Evolutionary conservation across 2,113 vertebrate genomes (phyloP).

Genomic region (Phrynocephalus versicolor): DNA sequence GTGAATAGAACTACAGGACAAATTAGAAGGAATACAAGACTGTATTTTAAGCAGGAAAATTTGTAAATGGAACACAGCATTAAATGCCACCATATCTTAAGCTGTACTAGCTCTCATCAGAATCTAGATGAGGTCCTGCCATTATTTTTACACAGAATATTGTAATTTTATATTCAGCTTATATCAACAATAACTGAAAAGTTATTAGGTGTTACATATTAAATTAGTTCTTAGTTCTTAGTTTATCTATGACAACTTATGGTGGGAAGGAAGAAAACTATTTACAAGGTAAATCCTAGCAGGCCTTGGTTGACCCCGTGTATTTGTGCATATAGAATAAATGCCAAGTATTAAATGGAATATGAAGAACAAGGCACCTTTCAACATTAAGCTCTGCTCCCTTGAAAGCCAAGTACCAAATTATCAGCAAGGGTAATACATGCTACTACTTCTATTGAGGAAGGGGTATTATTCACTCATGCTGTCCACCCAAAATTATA

Average conservation of each 20-base stretch:
- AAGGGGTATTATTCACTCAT: slow-evolving; percentile 9
- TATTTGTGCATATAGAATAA: neutral
- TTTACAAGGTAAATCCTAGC: slow-evolving; percentile 1
- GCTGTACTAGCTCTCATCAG: too few species aligned
- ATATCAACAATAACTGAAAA: slow-evolving; percentile 24
- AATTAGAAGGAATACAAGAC: neutral
- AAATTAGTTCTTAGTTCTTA: slow-evolving; percentile 39
- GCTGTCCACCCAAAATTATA: neutral
- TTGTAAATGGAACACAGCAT: neutral
- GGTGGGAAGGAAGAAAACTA: neutral
- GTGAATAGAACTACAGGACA: neutral
- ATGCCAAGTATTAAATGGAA: neutral
- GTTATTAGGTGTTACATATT: slow-evolving; percentile 8
- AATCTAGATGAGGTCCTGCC: too few species aligned
- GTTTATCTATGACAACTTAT: neutral
- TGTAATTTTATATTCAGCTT: neutral
- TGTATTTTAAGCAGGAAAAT: neutral
- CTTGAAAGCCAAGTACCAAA: neutral
- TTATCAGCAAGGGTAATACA: neutral
- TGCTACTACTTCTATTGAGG: neutral
- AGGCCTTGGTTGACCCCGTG: neutral
- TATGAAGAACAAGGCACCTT: neutral
- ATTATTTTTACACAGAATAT: neutral
- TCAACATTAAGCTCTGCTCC: rapidly evolving
- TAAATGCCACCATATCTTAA: too few species aligned